Evolutionary conservation across 2,113 vertebrate species (phyloP).

Genomic region (Paralichthys olivaceus): DNA sequence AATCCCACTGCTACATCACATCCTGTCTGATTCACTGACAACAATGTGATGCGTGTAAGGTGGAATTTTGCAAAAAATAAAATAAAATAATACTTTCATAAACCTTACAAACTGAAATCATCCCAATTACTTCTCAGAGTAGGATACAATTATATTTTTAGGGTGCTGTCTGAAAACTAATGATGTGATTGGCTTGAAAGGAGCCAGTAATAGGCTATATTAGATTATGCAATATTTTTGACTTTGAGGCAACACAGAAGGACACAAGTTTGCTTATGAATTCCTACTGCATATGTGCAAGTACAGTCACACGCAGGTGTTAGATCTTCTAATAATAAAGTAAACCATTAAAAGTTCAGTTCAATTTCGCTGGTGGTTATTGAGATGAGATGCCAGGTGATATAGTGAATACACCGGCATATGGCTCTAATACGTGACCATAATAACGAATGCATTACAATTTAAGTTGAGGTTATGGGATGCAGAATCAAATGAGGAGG

Average conservation of each 20-base stretch:
- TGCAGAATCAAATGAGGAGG: neutral
- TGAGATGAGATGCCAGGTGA: neutral
- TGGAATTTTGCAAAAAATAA: neutral
- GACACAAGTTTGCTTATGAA: conserved; percentile 10
- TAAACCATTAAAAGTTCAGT: neutral
- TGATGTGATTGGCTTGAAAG: conserved; percentile 8
- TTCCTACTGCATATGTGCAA: neutral
- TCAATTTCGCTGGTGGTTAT: neutral
- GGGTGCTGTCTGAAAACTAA: conserved; percentile 26
- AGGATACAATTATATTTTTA: neutral
- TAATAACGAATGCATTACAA: neutral
- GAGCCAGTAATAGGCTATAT: neutral
- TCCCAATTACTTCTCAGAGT: neutral
- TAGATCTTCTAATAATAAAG: neutral
- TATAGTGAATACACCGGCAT: neutral
- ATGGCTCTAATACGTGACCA: neutral
- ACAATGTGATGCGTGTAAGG: neutral
- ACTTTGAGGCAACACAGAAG: neutral
- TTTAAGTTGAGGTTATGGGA: neutral
- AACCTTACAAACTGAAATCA: neutral
- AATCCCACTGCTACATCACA: conserved; percentile 32
- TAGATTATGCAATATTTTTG: neutral
- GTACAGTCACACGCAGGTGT: neutral
- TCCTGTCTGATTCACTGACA: conserved; percentile 19
- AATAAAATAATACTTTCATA: neutral